Base-by-base conservation (phyloP, 2,113 vertebrate genomes). In the Psilopsiagon aurifrons region DNA sequence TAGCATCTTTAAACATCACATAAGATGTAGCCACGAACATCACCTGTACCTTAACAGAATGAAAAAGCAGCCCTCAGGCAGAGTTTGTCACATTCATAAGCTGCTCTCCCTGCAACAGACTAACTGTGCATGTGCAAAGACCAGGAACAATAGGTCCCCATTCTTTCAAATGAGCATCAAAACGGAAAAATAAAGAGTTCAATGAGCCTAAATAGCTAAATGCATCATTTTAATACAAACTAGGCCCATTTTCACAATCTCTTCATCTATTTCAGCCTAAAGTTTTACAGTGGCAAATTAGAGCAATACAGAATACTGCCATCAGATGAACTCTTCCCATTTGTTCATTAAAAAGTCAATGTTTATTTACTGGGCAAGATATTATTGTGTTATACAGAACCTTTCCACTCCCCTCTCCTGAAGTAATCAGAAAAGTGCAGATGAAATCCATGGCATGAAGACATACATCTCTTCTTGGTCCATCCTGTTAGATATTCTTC, bases 371-470 rank as follows among this genome's bases (percentile, higher is more conserved):
- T 88, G 73, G 76, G 80, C 55, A 86, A 77, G 51, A 13, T 68
- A 83, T 64, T 88, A 68, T 5, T 71, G 43, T 90, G 47, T 78
- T 39, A 39, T 64, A 90, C 0, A 1, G 39, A 68, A 75, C 28
- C 66, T 52, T 90, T 90, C 70, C 13, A 2, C 55, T 83, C 64
- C 51, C 25, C 31, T 46, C 75, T 68, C 71, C 55, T 43, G 22
- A 57, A 41, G 86, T 86, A 80, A 81, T 80, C 88, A 91, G 83
- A 81, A 93, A 94, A 96, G 95, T 90, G 91, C 90, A 89, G 88
- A 10, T 91, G 86, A 95, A 95, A 91, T 94, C 88, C 96, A 94
- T n/a, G 86, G 86, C 86, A 91, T 78, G 89, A 92, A 94, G 92
- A 88, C 74, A 82, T 51, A 60, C 73, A 41, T 57, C 70, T 96